These are phyloP conservation scores for Tenthredo mesomela DNA, from an alignment of 2,888 invertebrate genomes.

Conservation along the genomic window DNA sequence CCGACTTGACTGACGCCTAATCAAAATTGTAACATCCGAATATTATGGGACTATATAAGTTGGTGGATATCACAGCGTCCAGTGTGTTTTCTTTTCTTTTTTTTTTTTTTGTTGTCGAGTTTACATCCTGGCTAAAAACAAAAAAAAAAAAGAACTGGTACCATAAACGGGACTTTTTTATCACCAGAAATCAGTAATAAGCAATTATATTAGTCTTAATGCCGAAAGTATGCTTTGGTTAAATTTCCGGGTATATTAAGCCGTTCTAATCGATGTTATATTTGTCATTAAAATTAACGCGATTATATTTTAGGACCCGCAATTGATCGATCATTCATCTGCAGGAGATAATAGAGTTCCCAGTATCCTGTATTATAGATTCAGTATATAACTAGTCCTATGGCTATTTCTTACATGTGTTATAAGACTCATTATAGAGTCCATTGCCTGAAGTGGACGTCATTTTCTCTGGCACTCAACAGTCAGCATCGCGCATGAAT, in stretches of 20 bases:
- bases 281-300: slow-evolving; percentile 11
- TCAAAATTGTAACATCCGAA: slow-evolving; percentile 26
- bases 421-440: slow-evolving; percentile 19
- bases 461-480: slow-evolving; percentile 25
- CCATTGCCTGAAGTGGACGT: slow-evolving; percentile 18
- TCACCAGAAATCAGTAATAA: slow-evolving; percentile 8
- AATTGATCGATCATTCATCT: slow-evolving; percentile 24
- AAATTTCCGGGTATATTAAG: slow-evolving; percentile 38
- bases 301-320: slow-evolving; percentile 31
- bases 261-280: slow-evolving; percentile 4
- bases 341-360: background rate
- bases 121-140: background rate
- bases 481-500: slow-evolving; percentile 10
- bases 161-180: background rate
- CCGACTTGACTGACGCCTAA: slow-evolving; percentile 35
- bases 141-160: background rate
- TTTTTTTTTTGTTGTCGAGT: background rate
- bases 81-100: background rate
- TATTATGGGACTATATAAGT: background rate
- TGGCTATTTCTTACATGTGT: background rate
- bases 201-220: slow-evolving; percentile 11
- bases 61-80: background rate
- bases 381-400: background rate
- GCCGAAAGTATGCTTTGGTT: background rate
- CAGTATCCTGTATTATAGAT: background rate